Conservation (phyloP, 2,888 invertebrate species). For the Coelinius sp. region DNA sequence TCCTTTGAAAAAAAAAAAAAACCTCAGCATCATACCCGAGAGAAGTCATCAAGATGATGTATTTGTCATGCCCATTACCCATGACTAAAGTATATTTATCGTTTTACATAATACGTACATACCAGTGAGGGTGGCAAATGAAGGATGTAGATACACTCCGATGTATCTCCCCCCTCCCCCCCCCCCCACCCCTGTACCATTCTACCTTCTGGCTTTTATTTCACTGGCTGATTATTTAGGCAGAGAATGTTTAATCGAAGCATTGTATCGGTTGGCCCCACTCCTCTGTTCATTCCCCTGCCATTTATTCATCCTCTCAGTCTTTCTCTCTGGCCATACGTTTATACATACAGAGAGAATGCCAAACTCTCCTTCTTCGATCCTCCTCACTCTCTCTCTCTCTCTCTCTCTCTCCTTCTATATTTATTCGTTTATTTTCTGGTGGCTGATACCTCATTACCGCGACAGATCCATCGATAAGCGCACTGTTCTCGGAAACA, state of each 20-base stretch:
- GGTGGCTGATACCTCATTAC: slow-evolving; percentile 71
- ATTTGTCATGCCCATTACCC: no score
- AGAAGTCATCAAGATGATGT: no score
- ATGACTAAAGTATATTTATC: neutral
- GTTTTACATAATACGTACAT: neutral
- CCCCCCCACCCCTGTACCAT: neutral
- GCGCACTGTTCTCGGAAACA: slow-evolving; percentile 69
- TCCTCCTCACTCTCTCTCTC: slow-evolving; percentile 48
- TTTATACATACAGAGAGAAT: slow-evolving; percentile 45
- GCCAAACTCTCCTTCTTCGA: slow-evolving; percentile 34
- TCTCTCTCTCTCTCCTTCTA: slow-evolving; percentile 45
- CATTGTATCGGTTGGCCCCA: slow-evolving; percentile 66
- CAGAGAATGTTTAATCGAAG: slow-evolving; percentile 70
- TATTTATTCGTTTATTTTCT: slow-evolving; percentile 69
- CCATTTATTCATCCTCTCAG: slow-evolving; percentile 46
- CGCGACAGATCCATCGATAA: slow-evolving; percentile 71
- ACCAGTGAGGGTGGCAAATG: slow-evolving; percentile 2
- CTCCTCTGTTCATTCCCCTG: slow-evolving; percentile 50
- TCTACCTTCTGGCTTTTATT: slow-evolving; percentile 23
- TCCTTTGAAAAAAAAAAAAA: no score
- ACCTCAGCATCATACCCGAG: no score
- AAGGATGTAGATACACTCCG: slow-evolving; percentile 6
- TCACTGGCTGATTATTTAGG: slow-evolving; percentile 67
- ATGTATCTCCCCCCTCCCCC: slow-evolving; percentile 4
- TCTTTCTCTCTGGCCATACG: slow-evolving; percentile 39